Evolutionary conservation across 2,888 invertebrate species (phyloP), one percentile per base, ranked within the genome.

Genomic region (Rhopalosiphum nymphaeae): DNA sequence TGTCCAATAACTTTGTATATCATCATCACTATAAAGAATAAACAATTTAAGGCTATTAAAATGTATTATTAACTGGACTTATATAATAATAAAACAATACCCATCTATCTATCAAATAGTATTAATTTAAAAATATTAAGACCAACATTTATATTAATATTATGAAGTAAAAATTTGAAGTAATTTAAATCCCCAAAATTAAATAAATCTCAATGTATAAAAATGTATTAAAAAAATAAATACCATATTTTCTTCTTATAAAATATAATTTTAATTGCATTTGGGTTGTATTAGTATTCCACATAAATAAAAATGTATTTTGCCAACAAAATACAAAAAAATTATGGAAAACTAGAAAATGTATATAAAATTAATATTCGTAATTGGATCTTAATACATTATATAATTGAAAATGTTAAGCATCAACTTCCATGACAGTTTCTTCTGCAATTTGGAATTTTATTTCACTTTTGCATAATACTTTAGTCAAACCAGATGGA

Each of bases 401-500:
- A 44, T 42, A 91, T 53, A 57, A 57, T 86, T 85, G 29, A 26
- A 67, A 67, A 49, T 29, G n/a, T 93, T 94, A 94, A 42, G 53
- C 94, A 67, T 94, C 94, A 26, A 94, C 94, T 91, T 94, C 94
- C 94, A 94, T 94, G 46, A 94, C 61, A 49, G 94, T 90, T 94
- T 94, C 94, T 86, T 94, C 94, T 21, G 86, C 36, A 16, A 94
- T 61, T 85, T 90, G 26, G 11, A 94, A 94, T 36, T 90, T 86
- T 11, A 91, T 91, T 91, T 94, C 94, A 94, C 25, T 94, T 94
- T 56, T 94, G 25, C 42, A 16, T 86, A 94, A 94, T 3, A 94
- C 94, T 42, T 94, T 94, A 16, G 94, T 94, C 42, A 94, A 29
- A 86, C 94, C 94, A 49, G 90, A 9, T 67, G 94, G 94, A 61